Conservation (phyloP, 2,797 vertebrate genomes). For the Hyperoplus immaculatus region DNA sequence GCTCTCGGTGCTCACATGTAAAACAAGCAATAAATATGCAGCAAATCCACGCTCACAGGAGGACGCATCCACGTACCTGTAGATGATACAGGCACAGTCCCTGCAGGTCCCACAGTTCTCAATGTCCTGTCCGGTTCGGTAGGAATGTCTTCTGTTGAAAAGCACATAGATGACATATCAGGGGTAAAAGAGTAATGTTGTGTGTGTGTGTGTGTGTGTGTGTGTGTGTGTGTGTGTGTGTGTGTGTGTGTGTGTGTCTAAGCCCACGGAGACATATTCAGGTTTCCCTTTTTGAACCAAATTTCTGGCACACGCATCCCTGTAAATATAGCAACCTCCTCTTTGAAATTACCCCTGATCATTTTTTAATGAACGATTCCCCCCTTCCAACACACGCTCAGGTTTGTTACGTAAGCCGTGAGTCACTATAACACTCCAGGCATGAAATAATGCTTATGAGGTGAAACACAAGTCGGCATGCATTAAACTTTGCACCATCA, state of each 20-base stretch:
- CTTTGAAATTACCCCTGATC: constrained; percentile 70
- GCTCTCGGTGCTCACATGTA: constrained; percentile 42
- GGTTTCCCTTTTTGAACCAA: constrained; percentile 36
- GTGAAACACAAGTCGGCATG: constrained; percentile 75
- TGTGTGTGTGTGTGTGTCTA: constrained; percentile 38
- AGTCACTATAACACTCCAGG: constrained; percentile 77
- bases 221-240: constrained; percentile 28
- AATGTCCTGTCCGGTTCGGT: constrained; percentile 91
- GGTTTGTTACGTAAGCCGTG: constrained; percentile 79
- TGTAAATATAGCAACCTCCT: constrained; percentile 49
- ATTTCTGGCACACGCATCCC: constrained; percentile 37
- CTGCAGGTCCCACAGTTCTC: constrained; percentile 93
- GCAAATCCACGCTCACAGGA: constrained; percentile 13
- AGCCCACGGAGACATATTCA: constrained; percentile 47
- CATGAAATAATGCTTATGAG: constrained; percentile 80
- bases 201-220: constrained; percentile 26
- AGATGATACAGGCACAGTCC: constrained; percentile 93
- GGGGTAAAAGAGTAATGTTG: constrained; percentile 62
- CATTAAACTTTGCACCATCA: constrained; percentile 45
- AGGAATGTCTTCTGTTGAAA: constrained; percentile 88
- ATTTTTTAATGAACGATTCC: constrained; percentile 80
- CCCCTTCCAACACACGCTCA: constrained; percentile 60
- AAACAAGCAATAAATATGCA: constrained; percentile 57
- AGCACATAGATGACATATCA: constrained; percentile 78
- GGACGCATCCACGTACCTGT: constrained; percentile 83